Evolutionary conservation across 2,797 vertebrate genomes (phyloP), one percentile per base, ranked within the genome.

Genomic region (Phataginus tricuspis): DNA sequence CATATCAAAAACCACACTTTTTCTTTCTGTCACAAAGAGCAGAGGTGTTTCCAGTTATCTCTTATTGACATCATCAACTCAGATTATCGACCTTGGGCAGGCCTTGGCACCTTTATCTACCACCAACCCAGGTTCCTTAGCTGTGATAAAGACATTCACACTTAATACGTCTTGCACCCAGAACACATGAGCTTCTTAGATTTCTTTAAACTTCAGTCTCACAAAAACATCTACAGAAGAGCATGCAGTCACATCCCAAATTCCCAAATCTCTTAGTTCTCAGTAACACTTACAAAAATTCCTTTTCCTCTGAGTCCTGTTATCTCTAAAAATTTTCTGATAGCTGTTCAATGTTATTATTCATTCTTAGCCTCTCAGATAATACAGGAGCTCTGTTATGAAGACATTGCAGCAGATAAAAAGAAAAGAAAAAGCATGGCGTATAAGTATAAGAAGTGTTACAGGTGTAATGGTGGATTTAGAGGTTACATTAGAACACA

Each of bases 241-340:
- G 4, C n/a, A 37, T 37, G 37, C 37, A 51, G 18, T 7, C 31
- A 21, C 27, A 75, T 42, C 21, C 16, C 31, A 23, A 69, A 53
- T 34, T 23, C 9, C 57, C 21, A 84, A 74, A 45, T 49, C 63
- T 91, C 23, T 75, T 23, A 64, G 15, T 84, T 61, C 45, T 49
- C n/a, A 59, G 3, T 66, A 75, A 78, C 23, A 78, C 29, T 90
- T 66, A 49, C 0, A 69, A 77, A 80, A 69, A 25, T 63, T 37
- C 7, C 10, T 49, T 55, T 94, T 88, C 27, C 21, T 59, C 23
- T 59, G 31, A 63, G 21, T 80, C 31, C 12, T 53, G 10, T n/a
- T 55, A 45, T 82, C 63, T 88, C 88, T 31, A 94, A 89, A 88
- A 80, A 72, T 80, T 55, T 64, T 77, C 18, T 59, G n/a, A 51